Percentiles rank a stretch among this genome's conserved stretches.
phyloP scores from a whole-genome alignment of 2,888 invertebrate genomes.

The Antheraea yamamai region DNA sequence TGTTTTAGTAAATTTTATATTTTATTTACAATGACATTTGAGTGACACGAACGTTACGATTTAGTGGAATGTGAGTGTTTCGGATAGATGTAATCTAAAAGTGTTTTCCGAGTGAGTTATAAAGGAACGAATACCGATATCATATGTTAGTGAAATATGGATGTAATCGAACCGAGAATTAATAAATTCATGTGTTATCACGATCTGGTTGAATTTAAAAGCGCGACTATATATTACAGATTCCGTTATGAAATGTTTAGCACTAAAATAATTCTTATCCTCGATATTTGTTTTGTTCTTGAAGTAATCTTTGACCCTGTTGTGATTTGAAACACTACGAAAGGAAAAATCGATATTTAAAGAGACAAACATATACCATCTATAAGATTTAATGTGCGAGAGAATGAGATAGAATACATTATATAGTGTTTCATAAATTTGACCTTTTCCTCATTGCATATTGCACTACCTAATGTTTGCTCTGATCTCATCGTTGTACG shows the following conservation, averaged over 20 bases:
- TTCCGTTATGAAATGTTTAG: neutral
- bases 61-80: neutral
- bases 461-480: too few species aligned
- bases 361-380: too few species aligned
- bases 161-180: neutral
- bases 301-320: too few species aligned
- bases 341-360: too few species aligned
- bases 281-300: too few species aligned
- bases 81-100: neutral
- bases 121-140: neutral
- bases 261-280: neutral
- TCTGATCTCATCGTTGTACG: too few species aligned
- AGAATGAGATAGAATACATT: too few species aligned
- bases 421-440: too few species aligned
- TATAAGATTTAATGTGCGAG: too few species aligned
- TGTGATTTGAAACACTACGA: too few species aligned
- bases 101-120: neutral
- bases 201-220: neutral
- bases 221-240: neutral
- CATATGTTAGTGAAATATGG: neutral
- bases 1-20: constrained; percentile 21
- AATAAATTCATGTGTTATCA: neutral
- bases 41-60: neutral
- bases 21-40: neutral
- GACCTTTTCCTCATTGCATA: too few species aligned